A percentile compares a stretch with the other conserved stretches of the same genome.
These are phyloP conservation scores for Tenebrio molitor DNA, from an alignment of 1,140 invertebrate species.

Conservation along the genomic window DNA sequence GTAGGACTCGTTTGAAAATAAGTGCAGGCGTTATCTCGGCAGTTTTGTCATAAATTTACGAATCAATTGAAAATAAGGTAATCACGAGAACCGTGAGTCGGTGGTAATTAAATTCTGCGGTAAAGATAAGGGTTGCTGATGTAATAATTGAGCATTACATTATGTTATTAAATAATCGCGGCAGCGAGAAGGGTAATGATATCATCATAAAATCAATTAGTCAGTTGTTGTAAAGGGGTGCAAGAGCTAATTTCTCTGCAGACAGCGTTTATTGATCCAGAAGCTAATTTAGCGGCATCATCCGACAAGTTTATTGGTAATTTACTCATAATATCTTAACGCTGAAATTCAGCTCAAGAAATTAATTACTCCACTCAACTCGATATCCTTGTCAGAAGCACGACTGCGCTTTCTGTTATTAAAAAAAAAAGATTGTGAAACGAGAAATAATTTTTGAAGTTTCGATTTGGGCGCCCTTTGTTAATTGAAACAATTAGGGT, in stretches of 20 bases:
- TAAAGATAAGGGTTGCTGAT: constrained; percentile 6
- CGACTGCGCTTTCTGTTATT: too few species aligned
- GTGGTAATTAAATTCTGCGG: constrained; percentile 8
- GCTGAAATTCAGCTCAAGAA: constrained; percentile 55
- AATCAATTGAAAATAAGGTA: too few species aligned
- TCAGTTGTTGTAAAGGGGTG: constrained; percentile 38
- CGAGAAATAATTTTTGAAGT: too few species aligned
- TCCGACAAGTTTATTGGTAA: constrained; percentile 62
- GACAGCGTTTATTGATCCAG: constrained; percentile 51
- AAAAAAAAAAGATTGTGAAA: too few species aligned
- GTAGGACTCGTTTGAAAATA: too few species aligned
- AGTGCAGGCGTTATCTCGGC: too few species aligned
- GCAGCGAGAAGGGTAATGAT: constrained; percentile 28
- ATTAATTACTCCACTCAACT: constrained; percentile 57
- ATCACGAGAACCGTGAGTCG: too few species aligned
- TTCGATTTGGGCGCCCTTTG: background rate
- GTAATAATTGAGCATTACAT: constrained; percentile 36
- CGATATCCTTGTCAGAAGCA: constrained; percentile 47
- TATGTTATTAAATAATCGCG: constrained; percentile 29
- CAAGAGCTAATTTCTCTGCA: constrained; percentile 45
- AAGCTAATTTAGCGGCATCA: constrained; percentile 56
- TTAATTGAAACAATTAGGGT: constrained; percentile 47
- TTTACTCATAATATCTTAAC: constrained; percentile 61
- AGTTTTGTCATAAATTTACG: too few species aligned
- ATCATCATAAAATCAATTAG: constrained; percentile 46